phyloP scores from a whole-genome alignment of 2,113 vertebrate species.

The Ictalurus furcatus region DNA sequence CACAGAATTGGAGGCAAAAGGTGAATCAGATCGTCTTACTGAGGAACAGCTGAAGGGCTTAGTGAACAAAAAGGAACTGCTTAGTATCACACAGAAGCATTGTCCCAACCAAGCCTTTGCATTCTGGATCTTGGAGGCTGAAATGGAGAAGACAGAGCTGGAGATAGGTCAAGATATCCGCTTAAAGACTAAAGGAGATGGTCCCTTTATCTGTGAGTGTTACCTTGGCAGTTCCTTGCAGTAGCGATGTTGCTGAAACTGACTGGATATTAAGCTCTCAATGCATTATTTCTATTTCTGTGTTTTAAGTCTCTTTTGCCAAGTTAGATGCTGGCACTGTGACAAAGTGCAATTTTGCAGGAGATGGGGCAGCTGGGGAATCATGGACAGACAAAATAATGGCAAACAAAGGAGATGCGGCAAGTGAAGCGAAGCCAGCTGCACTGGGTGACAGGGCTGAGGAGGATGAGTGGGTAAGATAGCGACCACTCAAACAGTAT shows the following conservation, averaged over 20 bases:
- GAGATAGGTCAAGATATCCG: conserved; percentile 76
- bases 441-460: conserved; percentile 77
- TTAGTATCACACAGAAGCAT: conserved; percentile 71
- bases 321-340: conserved; percentile 81
- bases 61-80: conserved; percentile 76
- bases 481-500: background rate
- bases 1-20: conserved; percentile 82
- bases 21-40: conserved; percentile 74
- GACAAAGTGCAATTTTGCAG: conserved; percentile 87
- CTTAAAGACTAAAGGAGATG: conserved; percentile 82
- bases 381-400: conserved; percentile 90
- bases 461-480: conserved; percentile 85
- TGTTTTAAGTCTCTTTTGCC: conserved; percentile 76
- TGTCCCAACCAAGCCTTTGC: conserved; percentile 71
- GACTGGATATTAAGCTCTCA: background rate
- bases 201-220: conserved; percentile 84
- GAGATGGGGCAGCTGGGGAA: conserved; percentile 75
- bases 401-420: conserved; percentile 71
- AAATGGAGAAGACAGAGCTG: conserved; percentile 79
- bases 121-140: conserved; percentile 81
- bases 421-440: background rate
- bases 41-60: conserved; percentile 68
- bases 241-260: background rate
- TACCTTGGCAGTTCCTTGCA: background rate
- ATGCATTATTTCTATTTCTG: background rate